A percentile compares a stretch with the other conserved stretches of the same genome.
These are phyloP conservation scores for Nephrocerus scutellatus DNA, from an alignment of 2,888 invertebrate genomes.

Conservation along the genomic window DNA sequence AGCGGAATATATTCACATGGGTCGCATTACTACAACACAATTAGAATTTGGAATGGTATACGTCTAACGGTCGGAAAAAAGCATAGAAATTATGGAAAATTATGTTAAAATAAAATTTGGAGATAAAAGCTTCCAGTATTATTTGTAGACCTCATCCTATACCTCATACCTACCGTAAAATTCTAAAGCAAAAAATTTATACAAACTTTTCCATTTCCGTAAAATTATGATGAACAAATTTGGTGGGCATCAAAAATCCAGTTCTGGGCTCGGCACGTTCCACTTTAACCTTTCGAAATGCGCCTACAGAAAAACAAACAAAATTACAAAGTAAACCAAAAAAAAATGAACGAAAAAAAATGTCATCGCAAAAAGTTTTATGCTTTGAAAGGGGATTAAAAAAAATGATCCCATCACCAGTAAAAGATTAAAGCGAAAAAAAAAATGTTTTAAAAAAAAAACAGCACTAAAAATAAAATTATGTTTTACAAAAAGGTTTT, in stretches of 20 bases:
- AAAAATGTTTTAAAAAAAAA: conserved; percentile 14
- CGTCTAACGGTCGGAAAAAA: too few relatives aligned
- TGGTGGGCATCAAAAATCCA: conserved; percentile 50
- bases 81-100: conserved; percentile 1
- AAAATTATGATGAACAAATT: conserved; percentile 75
- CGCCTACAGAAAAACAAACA: conserved; percentile 29
- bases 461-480: conserved; percentile 13
- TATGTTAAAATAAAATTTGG: neutral
- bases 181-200: conserved; percentile 9
- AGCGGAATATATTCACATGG: too few relatives aligned
- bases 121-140: too few relatives aligned
- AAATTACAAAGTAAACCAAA: conserved; percentile 11
- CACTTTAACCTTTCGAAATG: conserved; percentile 42
- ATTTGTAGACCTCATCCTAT: too few relatives aligned
- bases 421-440: conserved; percentile 19
- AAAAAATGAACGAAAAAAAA: conserved; percentile 5
- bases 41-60: too few relatives aligned
- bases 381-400: conserved; percentile 1
- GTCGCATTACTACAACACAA: too few relatives aligned
- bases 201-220: conserved; percentile 57
- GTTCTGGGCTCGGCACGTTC: conserved; percentile 32
- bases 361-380: conserved; percentile 4
- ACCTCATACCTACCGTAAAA: neutral
- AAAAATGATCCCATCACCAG: conserved; percentile 11
- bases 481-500: too few relatives aligned